These are phyloP conservation scores for Euclidia mi DNA, from an alignment of 2,888 invertebrate species.

Conservation along the genomic window DNA sequence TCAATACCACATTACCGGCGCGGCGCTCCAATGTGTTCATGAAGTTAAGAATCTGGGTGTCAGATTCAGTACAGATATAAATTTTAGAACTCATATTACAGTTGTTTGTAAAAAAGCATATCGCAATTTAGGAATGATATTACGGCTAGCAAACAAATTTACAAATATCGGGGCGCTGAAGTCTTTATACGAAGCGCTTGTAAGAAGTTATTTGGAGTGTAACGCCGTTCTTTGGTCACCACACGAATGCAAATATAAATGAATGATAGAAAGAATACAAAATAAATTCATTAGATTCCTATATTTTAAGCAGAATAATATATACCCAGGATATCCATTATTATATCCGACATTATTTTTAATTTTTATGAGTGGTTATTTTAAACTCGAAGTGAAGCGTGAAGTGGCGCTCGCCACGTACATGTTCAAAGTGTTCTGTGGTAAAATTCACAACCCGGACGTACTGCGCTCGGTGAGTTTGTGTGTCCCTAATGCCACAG, in stretches of 20 bases:
- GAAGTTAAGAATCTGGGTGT: not conserved
- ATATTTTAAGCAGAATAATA: constrained; percentile 3
- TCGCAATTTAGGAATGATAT: constrained; percentile 4
- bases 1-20: too few relatives aligned
- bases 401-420: too few relatives aligned
- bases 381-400: not conserved
- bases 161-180: constrained; percentile 2
- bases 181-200: constrained; percentile 6
- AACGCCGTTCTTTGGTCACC: constrained; percentile 2
- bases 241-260: not conserved
- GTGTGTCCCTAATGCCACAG: too few relatives aligned
- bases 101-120: constrained; percentile 10
- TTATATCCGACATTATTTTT: not conserved
- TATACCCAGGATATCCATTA: constrained; percentile 4
- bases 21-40: too few relatives aligned
- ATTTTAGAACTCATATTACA: not conserved
- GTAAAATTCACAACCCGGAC: too few relatives aligned
- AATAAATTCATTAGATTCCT: constrained; percentile 5
- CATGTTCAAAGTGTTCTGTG: too few relatives aligned
- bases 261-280: constrained; percentile 5
- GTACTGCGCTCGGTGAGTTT: too few relatives aligned
- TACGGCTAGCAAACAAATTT: constrained; percentile 2
- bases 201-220: constrained; percentile 8
- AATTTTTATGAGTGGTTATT: not conserved
- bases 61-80: not conserved